A percentile compares a stretch with the other conserved stretches of the same genome.
phyloP scores from a whole-genome alignment of 1,140 invertebrate genomes.

The Drosophila fuyamai region DNA sequence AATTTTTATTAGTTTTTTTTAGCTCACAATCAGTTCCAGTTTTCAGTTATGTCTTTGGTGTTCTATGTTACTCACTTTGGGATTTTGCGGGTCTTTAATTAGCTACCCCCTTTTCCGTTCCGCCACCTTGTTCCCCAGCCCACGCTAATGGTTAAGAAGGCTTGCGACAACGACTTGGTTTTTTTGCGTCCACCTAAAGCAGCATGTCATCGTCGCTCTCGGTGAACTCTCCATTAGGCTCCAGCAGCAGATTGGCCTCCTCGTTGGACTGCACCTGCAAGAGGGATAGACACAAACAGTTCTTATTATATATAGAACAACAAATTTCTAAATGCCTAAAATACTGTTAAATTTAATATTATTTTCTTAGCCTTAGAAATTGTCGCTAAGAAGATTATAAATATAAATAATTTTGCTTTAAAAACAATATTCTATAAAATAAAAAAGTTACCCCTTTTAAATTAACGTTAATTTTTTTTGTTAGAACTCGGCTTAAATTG shows the following conservation, averaged over 20 bases:
- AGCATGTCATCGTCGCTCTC: slow-evolving; percentile 83
- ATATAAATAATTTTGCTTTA: no score
- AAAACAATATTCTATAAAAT: no score
- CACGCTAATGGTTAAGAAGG: slow-evolving; percentile 44
- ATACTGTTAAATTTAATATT: no score
- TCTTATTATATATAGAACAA: no score
- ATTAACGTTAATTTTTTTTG: no score
- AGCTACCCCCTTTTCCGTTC: slow-evolving; percentile 19
- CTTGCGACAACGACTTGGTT: slow-evolving; percentile 14
- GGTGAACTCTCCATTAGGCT: slow-evolving; percentile 79
- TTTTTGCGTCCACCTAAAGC: slow-evolving; percentile 50
- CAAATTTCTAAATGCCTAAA: no score
- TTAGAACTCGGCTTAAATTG: no score
- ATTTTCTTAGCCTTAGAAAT: no score
- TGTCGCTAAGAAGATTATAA: no score
- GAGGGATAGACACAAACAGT: background rate
- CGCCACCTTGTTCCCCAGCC: slow-evolving; percentile 25
- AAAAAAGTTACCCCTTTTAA: no score
- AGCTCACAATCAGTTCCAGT: slow-evolving; percentile 71
- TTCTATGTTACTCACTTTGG: slow-evolving; percentile 54
- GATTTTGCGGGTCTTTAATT: slow-evolving; percentile 47
- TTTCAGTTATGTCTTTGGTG: slow-evolving; percentile 72
- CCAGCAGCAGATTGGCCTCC: slow-evolving; percentile 77
- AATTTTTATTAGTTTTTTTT: slow-evolving; percentile 18
- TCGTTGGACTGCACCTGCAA: slow-evolving; percentile 77